These are phyloP conservation scores for Tyrannus savana DNA, from an alignment of 2,113 vertebrate species.

Conservation along the genomic window DNA sequence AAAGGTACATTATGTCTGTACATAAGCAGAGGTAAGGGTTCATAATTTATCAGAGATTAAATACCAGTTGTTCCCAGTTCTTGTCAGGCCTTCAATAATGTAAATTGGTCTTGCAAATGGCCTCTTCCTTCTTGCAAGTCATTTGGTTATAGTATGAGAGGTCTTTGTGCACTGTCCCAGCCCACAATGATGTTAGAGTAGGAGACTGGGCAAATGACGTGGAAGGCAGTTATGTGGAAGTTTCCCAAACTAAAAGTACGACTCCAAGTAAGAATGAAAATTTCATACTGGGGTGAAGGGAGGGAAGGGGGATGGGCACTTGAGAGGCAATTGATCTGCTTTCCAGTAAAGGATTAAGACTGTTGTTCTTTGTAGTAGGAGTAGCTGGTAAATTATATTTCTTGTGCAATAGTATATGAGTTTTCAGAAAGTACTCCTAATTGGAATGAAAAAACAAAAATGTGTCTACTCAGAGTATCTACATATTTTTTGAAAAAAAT, in stretches of 20 bases:
- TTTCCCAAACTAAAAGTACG: neutral
- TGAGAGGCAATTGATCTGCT: neutral
- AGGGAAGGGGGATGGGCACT: neutral
- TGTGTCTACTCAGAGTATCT: neutral
- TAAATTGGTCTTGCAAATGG: neutral
- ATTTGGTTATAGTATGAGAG: neutral
- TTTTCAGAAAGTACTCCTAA: constrained; percentile 8
- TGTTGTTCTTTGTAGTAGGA: neutral
- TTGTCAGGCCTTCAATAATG: neutral
- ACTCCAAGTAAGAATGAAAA: neutral
- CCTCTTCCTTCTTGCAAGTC: neutral
- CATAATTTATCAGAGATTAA: neutral
- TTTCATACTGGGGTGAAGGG: neutral
- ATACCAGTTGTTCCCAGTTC: neutral
- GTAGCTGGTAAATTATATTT: neutral
- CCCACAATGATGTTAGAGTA: neutral
- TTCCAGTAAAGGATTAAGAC: constrained; percentile 22
- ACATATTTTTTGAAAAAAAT: neutral
- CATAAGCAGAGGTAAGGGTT: neutral
- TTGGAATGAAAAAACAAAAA: neutral
- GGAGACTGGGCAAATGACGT: neutral
- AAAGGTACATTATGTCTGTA: rapidly evolving
- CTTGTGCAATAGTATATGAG: neutral
- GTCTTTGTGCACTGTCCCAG: neutral
- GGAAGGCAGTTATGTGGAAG: neutral